phyloP scores from a whole-genome alignment of 2,797 vertebrate species.

The Sus cebifrons region DNA sequence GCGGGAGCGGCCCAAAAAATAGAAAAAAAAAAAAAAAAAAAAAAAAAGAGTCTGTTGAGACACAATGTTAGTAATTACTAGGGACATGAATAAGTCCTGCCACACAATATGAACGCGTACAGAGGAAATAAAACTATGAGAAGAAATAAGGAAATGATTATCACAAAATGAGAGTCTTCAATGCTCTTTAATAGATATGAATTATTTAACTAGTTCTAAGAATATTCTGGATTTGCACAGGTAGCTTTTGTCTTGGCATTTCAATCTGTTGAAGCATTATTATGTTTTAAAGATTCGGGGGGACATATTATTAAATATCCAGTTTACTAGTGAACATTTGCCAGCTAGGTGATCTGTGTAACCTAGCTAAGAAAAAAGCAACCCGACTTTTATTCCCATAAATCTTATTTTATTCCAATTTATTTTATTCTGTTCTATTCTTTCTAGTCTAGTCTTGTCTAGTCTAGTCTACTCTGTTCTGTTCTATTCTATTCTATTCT shows the following conservation, averaged over 20 bases:
- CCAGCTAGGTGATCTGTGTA: not conserved
- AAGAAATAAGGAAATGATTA: not conserved
- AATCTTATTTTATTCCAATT: no score
- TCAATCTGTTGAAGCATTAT: not conserved
- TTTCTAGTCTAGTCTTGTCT: no score
- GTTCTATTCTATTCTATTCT: no score
- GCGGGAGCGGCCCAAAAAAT: no score
- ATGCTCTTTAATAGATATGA: not conserved
- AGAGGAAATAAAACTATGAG: not conserved
- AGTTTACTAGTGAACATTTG: not conserved
- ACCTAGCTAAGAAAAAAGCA: not conserved
- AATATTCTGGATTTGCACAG: not conserved
- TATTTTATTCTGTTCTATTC: no score
- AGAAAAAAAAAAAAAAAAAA: no score
- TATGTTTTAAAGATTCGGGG: not conserved
- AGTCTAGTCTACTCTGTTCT: no score
- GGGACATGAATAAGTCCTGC: not conserved
- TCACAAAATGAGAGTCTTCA: not conserved
- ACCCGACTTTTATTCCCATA: not conserved
- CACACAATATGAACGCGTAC: not conserved
- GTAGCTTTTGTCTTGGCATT: not conserved
- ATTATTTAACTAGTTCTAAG: not conserved
- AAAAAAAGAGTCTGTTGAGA: not conserved
- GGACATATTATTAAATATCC: not conserved
- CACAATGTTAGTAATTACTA: not conserved